Evolutionary conservation across 30 jellyfish, hydroid and myxozoan species (phyloP), one percentile per base, ranked within the genome.

Genomic region (Clytia hemisphaerica): DNA sequence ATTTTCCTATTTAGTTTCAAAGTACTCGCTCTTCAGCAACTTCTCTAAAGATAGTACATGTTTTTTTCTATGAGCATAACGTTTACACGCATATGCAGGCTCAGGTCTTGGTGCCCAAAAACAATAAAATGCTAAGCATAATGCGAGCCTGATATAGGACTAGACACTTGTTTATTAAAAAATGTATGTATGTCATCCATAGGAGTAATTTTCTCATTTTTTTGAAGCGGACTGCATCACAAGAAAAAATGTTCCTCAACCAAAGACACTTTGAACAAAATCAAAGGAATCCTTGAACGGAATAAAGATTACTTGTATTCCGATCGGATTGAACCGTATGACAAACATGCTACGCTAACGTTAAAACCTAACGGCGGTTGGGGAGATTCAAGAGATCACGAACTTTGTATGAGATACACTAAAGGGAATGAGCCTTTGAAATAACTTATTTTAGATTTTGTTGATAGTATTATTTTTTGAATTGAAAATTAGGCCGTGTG

Each of bases 311-410:
- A 72, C 45, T 31, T 87, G 37, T 79, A 72, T 30, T 79, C 72
- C 1, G 35, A 65, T 45, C 31, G 73, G 54, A 29, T 79, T 9
- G 33, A 21, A 12, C 29, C 75, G 28, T 73, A 40, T 16, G 50
- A 61, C 55, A 46, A 32, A 6, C 78, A 38, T 22, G 86, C 84
- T 3, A n/a, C n/a, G n/a, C n/a, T n/a, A n/a, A n/a, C n/a, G n/a
- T n/a, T n/a, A n/a, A 34, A 19, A 1, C 61, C 92, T 1, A 87
- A 79, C 70, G 97, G 97, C 2, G 97, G 97, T 16, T 87, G 97
- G 97, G 97, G 97, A 0, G 97, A 87, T 62, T 65, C 34, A 30
- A 71, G 97, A 45, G 97, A 87, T 64, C 97, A 87, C 50, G 80
- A 75, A 7, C 67, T 87, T 29, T 87, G 97, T 37, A 24, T 36